Conservation (phyloP, 2,797 vertebrate genomes). For the Prunella strophiata region DNA sequence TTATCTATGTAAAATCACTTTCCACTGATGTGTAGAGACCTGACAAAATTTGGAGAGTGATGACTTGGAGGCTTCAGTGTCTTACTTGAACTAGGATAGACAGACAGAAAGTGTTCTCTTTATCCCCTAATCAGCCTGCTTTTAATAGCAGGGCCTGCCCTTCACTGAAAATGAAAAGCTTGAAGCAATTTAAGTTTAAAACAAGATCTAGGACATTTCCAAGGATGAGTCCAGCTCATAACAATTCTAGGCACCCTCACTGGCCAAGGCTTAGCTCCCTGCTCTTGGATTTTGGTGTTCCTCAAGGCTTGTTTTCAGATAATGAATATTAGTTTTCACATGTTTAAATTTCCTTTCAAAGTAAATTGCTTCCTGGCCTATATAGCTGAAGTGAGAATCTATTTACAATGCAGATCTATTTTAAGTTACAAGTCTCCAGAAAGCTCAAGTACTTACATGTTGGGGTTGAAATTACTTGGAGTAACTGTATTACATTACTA, state of each 20-base stretch:
- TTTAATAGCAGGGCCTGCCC: neutral
- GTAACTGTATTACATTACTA: neutral
- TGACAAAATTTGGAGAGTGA: neutral
- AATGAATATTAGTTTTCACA: neutral
- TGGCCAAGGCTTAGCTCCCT: neutral
- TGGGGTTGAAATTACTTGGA: neutral
- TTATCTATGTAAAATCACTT: rapidly evolving
- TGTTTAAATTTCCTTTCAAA: neutral
- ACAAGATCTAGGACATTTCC: neutral
- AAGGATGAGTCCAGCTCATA: neutral
- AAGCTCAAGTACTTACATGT: neutral
- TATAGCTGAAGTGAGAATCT: neutral
- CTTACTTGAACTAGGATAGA: neutral
- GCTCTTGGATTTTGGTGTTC: neutral
- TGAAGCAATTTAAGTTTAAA: neutral
- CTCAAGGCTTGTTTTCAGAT: neutral
- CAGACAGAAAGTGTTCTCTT: neutral
- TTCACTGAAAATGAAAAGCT: neutral
- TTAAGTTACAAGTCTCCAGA: neutral
- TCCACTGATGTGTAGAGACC: rapidly evolving
- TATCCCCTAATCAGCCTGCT: neutral
- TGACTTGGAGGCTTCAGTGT: neutral
- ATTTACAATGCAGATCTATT: neutral
- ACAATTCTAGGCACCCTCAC: neutral
- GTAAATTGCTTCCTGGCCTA: neutral